These are phyloP conservation scores for Rhinogobius similis DNA, from an alignment of 2,113 vertebrate genomes.

Conservation along the genomic window DNA sequence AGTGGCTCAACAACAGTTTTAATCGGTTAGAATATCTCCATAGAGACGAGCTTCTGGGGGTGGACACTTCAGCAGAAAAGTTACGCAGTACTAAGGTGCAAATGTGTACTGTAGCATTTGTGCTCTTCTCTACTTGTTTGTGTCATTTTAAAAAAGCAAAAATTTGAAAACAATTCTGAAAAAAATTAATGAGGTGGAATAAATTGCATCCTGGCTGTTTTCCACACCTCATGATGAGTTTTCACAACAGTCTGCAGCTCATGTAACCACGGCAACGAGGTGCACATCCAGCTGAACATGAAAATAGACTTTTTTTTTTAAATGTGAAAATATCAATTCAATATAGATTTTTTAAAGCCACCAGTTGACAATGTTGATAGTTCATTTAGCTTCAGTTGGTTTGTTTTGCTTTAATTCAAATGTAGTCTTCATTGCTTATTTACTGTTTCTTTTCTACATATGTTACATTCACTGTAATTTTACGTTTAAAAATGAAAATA, in stretches of 20 bases:
- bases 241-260: conserved; percentile 17
- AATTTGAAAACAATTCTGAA: not conserved
- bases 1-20: too few species aligned
- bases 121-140: too few species aligned
- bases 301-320: not conserved
- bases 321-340: not conserved
- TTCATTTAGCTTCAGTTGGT: not conserved
- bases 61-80: too few species aligned
- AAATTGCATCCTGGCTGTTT: conserved; percentile 4
- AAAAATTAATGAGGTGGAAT: conserved; percentile 4
- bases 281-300: not conserved
- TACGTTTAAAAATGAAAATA: not conserved
- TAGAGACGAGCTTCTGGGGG: too few species aligned
- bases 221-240: conserved; percentile 5
- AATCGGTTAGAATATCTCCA: too few species aligned
- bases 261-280: conserved; percentile 37
- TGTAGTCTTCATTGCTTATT: too few species aligned
- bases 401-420: too few species aligned
- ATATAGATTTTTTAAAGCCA: not conserved
- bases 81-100: too few species aligned
- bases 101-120: too few species aligned
- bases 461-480: too few species aligned
- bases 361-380: not conserved
- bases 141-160: too few species aligned
- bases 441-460: too few species aligned